Conservation (phyloP, 2,113 vertebrate species). For the Poeciliopsis turrubarensis region DNA sequence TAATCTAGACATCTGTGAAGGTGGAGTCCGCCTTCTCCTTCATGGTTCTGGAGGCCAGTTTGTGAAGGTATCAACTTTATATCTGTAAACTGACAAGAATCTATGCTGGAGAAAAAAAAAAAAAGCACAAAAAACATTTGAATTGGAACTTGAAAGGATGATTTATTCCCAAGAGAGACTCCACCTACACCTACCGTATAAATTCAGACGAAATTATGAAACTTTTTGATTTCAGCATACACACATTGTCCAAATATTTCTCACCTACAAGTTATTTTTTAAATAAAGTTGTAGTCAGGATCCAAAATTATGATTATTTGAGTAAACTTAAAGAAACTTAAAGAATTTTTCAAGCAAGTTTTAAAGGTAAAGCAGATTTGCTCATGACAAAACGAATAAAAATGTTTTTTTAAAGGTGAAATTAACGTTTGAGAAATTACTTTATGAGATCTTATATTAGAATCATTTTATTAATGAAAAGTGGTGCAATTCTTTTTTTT, state of each 20-base stretch:
- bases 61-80: slow-evolving; percentile 1
- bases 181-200: too few species aligned
- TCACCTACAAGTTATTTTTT: background rate
- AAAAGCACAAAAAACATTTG: background rate
- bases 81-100: background rate
- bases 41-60: background rate
- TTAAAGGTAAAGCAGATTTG: background rate
- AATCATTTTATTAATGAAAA: too few species aligned
- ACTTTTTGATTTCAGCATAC: background rate
- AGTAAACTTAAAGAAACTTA: too few species aligned
- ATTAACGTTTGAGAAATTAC: too few species aligned
- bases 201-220: background rate
- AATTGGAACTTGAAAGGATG: background rate
- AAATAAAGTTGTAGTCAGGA: background rate
- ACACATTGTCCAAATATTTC: background rate
- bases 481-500: too few species aligned
- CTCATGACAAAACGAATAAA: too few species aligned
- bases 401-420: too few species aligned
- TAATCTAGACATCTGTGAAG: slow-evolving; percentile 71
- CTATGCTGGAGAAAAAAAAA: too few species aligned
- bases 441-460: too few species aligned
- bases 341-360: background rate
- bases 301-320: background rate
- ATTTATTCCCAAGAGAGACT: background rate
- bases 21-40: slow-evolving; percentile 1